Evolutionary conservation across 2,797 vertebrate genomes (phyloP), one percentile per base, ranked within the genome.

Genomic region (Jordanella pulchra): DNA sequence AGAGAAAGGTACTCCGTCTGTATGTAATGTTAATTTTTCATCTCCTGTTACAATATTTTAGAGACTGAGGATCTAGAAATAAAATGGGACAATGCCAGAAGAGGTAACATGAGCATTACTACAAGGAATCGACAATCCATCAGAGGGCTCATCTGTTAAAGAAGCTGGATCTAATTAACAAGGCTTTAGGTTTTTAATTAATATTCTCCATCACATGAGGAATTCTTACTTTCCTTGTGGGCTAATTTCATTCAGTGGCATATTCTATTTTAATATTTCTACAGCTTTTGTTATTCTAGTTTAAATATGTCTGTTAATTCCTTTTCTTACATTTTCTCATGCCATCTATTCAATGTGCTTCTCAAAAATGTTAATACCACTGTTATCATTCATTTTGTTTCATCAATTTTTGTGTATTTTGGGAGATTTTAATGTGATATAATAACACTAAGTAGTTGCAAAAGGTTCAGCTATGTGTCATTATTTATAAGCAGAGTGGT

Each of bases 101-200:
- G 77, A 81, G 73, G 69, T 77, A 75, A 84, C 77, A 76, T 85
- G 85, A 81, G 76, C 69, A 9, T 82, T 78, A 56, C 71, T 77
- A 68, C 71, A 69, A 76, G 75, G 54, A 73, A 83, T 71, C 86
- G 76, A 75, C 75, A 45, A 69, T 56, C 61, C 81, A 82, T 86
- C 83, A 83, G 65, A 87, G 80, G 79, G 54, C 88, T 87, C 83
- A 86, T 89, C 84, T 87, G 81, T 85, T 74, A 84, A 56, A 82
- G 82, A 82, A 79, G 79, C 80, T 69, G 80, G 71, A 70, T 84
- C 45, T 90, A 93, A 90, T 91, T 92, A 90, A 88, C 85, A 77
- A 67, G 83, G 79, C 81, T 82, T 86, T 81, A 77, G 72, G 77
- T 90, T 87, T 39, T 89, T 90, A 90, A 93, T 93, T 88, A 89